These are phyloP conservation scores for Apoderus coryli DNA, from an alignment of 2,888 invertebrate species.

Conservation along the genomic window DNA sequence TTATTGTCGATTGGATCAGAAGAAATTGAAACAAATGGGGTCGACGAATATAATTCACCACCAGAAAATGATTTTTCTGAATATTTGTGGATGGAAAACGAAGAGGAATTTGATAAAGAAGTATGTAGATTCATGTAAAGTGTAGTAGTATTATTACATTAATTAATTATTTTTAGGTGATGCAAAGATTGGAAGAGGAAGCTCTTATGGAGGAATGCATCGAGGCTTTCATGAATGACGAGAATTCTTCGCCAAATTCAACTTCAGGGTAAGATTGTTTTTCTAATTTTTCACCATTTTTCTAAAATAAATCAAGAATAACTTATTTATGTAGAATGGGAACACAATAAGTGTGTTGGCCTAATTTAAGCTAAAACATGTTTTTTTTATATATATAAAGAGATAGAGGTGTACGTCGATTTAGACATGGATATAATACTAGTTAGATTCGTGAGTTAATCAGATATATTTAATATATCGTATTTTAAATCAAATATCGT, in stretches of 20 bases:
- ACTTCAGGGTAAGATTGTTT: too few species aligned
- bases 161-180: constrained; percentile 42
- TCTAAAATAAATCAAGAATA: too few species aligned
- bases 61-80: constrained; percentile 68
- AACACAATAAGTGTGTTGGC: too few species aligned
- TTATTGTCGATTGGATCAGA: constrained; percentile 23
- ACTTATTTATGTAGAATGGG: too few species aligned
- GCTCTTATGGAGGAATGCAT: constrained; percentile 79
- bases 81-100: constrained; percentile 90
- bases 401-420: too few species aligned
- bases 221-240: constrained; percentile 70
- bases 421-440: too few species aligned
- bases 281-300: too few species aligned
- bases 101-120: constrained; percentile 85
- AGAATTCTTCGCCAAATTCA: constrained; percentile 30
- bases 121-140: constrained; percentile 32
- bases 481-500: too few species aligned
- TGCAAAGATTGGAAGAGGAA: constrained; percentile 75
- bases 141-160: constrained; percentile 4
- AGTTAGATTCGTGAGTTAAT: too few species aligned
- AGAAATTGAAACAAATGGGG: constrained; percentile 23
- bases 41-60: constrained; percentile 32
- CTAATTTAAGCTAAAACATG: too few species aligned
- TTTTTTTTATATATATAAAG: too few species aligned
- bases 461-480: too few species aligned